These are phyloP conservation scores for Emydura subglobosa DNA, from an alignment of 2,113 vertebrate species.

Conservation along the genomic window DNA sequence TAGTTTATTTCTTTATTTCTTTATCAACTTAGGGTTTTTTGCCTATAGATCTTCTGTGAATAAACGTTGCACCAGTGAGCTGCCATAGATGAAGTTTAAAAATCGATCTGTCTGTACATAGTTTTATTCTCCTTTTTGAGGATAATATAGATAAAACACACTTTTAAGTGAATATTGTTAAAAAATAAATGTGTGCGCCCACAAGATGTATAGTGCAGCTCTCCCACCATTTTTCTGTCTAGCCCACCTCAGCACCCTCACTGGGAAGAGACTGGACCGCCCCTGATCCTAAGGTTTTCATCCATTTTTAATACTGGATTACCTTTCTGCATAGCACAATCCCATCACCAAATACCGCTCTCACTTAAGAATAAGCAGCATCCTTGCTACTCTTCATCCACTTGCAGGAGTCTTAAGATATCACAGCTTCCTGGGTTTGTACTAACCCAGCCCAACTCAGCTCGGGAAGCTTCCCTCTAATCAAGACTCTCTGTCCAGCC, in stretches of 20 bases:
- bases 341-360: too few relatives aligned
- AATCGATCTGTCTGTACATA: neutral
- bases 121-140: neutral
- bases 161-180: too few relatives aligned
- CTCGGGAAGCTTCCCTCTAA: neutral
- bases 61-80: neutral
- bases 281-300: neutral
- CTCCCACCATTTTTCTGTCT: too few relatives aligned
- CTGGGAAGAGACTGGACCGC: too few relatives aligned
- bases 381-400: neutral
- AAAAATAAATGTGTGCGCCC: too few relatives aligned
- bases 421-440: neutral
- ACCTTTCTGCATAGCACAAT: neutral
- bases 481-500: too few relatives aligned
- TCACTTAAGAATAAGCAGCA: too few relatives aligned
- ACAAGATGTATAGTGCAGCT: too few relatives aligned
- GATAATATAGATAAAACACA: neutral
- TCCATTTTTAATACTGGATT: neutral
- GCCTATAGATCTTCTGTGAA: neutral
- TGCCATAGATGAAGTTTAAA: neutral
- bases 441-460: neutral
- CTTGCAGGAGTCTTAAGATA: constrained; percentile 19
- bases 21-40: too few relatives aligned
- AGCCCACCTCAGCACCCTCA: too few relatives aligned
- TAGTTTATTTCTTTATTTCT: too few relatives aligned